Percentiles rank a stretch among this genome's conserved stretches.
These are phyloP conservation scores for Galeruca laticollis DNA, from an alignment of 2,888 invertebrate species.

Conservation along the genomic window DNA sequence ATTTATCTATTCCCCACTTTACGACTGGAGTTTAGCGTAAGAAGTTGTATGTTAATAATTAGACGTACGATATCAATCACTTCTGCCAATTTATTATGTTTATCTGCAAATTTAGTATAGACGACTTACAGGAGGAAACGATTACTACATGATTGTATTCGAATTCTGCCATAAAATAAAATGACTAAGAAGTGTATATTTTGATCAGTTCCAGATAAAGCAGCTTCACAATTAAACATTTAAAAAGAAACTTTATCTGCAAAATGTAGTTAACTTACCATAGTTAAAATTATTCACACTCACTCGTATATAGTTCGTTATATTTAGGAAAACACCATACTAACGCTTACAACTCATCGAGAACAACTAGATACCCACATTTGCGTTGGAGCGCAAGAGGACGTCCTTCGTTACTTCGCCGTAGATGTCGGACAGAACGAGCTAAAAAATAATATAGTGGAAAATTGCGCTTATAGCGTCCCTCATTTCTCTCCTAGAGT, in stretches of 20 bases:
- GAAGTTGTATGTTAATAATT: too few species aligned
- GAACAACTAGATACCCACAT: not conserved
- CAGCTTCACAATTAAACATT: not conserved
- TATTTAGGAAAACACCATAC: conserved; percentile 7
- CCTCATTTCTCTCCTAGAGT: not conserved
- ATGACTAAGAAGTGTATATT: not conserved
- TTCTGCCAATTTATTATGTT: too few species aligned
- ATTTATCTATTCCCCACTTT: too few species aligned
- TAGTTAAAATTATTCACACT: conserved; percentile 1
- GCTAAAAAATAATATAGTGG: conserved; percentile 14
- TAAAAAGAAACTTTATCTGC: not conserved
- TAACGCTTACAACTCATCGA: conserved; percentile 8
- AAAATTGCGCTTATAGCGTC: too few species aligned
- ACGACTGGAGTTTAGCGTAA: too few species aligned
- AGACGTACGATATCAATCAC: too few species aligned
- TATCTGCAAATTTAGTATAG: not conserved
- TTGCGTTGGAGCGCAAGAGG: conserved; percentile 1
- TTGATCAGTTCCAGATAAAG: too few species aligned
- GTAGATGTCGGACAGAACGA: conserved; percentile 2
- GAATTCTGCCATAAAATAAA: too few species aligned
- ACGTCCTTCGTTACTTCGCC: not conserved
- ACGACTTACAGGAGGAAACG: not conserved
- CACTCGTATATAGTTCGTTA: not conserved
- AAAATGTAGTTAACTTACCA: conserved; percentile 7
- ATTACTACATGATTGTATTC: too few species aligned